These are phyloP conservation scores for Salpingus planirostris DNA, from an alignment of 2,888 invertebrate species.

Conservation along the genomic window DNA sequence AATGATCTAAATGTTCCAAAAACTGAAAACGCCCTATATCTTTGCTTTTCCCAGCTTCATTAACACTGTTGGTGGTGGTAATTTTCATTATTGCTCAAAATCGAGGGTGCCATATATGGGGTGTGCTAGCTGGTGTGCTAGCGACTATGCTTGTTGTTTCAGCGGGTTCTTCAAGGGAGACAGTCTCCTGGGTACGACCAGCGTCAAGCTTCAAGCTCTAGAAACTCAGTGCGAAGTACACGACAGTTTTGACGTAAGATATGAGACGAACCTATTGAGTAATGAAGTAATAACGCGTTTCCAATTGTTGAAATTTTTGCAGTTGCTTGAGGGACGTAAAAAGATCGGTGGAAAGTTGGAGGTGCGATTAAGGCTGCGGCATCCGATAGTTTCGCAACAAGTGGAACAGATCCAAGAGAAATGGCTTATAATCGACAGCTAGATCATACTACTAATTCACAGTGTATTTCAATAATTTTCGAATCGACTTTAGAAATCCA, in stretches of 20 bases:
- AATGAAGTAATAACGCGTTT: no score
- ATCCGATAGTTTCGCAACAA: constrained; percentile 82
- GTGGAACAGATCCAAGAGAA: constrained; percentile 82
- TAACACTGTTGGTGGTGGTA: constrained; percentile 14
- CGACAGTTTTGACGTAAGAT: constrained; percentile 85
- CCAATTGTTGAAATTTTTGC: constrained; percentile 30
- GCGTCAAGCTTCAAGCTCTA: constrained; percentile 79
- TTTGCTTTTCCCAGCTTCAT: no score
- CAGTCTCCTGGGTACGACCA: constrained; percentile 70
- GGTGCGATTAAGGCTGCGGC: constrained; percentile 75
- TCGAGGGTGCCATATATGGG: constrained; percentile 29
- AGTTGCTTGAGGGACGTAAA: constrained; percentile 87
- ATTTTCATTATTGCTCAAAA: constrained; percentile 15
- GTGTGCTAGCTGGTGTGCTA: constrained; percentile 36
- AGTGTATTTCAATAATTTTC: no score
- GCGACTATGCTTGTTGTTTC: constrained; percentile 53
- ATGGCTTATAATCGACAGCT: constrained; percentile 81
- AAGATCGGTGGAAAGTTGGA: constrained; percentile 85
- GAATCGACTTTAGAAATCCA: no score
- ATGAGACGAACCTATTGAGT: no score
- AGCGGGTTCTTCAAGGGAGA: constrained; percentile 93
- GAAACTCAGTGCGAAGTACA: constrained; percentile 84
- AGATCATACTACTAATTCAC: no score
- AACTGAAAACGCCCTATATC: no score
- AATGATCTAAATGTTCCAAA: no score